phyloP scores from a whole-genome alignment of 2,113 vertebrate species.

The Pelvicachromis taeniatus region DNA sequence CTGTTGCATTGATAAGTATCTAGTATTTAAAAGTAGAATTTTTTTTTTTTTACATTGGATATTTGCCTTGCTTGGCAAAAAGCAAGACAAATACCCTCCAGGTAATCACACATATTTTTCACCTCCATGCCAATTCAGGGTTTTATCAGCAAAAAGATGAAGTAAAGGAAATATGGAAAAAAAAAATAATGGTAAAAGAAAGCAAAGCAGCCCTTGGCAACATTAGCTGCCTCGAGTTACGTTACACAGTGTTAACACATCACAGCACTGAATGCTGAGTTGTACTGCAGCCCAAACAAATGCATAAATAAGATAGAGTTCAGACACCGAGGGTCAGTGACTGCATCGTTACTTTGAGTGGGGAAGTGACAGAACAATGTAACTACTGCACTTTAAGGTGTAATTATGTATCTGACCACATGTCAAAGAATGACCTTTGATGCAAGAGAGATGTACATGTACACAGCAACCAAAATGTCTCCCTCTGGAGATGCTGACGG shows the following conservation, averaged over 20 bases:
- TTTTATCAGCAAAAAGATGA: background rate
- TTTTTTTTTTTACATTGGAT: too few species aligned
- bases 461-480: background rate
- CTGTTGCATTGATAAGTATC: background rate
- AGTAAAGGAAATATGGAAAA: background rate
- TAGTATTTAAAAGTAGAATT: background rate
- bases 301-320: background rate
- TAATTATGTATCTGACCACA: background rate
- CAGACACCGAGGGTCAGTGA: background rate
- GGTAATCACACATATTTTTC: background rate
- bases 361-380: background rate
- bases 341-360: background rate
- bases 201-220: background rate
- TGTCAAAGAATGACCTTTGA: background rate
- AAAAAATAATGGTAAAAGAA: background rate
- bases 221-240: background rate
- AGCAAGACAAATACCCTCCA: background rate
- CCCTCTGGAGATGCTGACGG: background rate
- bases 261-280: background rate
- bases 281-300: background rate
- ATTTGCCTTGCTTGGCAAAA: background rate
- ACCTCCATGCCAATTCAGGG: background rate
- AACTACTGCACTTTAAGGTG: background rate
- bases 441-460: background rate
- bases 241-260: background rate